Conservation (phyloP, 1,140 invertebrate species). For the Ectropis grisescens region DNA sequence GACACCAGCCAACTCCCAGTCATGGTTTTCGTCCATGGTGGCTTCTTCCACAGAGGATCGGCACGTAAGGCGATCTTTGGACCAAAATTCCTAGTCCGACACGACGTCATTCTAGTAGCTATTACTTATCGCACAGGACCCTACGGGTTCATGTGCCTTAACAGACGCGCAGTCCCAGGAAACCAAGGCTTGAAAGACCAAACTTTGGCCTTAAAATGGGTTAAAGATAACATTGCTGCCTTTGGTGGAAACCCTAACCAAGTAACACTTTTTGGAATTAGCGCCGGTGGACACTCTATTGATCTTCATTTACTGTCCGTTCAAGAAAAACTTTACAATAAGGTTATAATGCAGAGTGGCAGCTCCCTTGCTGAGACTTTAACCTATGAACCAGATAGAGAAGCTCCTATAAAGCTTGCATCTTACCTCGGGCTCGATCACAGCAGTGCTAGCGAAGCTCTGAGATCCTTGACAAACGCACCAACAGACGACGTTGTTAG, state of each 20-base stretch:
- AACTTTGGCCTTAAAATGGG: conserved; percentile 18
- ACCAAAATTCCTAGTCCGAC: conserved; percentile 6
- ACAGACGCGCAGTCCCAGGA: conserved; percentile 9
- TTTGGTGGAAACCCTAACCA: conserved; percentile 18
- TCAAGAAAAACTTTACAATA: conserved; percentile 13
- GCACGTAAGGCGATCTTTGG: conserved; percentile 1
- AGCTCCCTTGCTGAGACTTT: conserved; percentile 8
- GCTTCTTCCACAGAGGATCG: conserved; percentile 6
- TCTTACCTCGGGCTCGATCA: conserved; percentile 12
- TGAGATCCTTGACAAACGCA: conserved; percentile 11
- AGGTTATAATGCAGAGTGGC: conserved; percentile 20
- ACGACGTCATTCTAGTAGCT: conserved; percentile 11
- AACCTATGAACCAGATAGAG: conserved; percentile 10
- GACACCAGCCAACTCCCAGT: conserved; percentile 9
- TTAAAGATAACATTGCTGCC: conserved; percentile 19
- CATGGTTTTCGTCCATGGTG: conserved; percentile 17
- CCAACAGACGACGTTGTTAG: conserved; percentile 4
- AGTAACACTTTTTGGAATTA: conserved; percentile 16
- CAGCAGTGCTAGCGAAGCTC: conserved; percentile 7
- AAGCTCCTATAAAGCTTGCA: conserved; percentile 16
- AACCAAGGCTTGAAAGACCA: conserved; percentile 30
- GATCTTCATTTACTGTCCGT: conserved; percentile 15
- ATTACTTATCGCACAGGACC: conserved; percentile 12
- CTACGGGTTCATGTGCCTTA: conserved; percentile 17
- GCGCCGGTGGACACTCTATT: conserved; percentile 12